Conservation (phyloP, 2,113 vertebrate genomes). For the Macroglossus sobrinus region DNA sequence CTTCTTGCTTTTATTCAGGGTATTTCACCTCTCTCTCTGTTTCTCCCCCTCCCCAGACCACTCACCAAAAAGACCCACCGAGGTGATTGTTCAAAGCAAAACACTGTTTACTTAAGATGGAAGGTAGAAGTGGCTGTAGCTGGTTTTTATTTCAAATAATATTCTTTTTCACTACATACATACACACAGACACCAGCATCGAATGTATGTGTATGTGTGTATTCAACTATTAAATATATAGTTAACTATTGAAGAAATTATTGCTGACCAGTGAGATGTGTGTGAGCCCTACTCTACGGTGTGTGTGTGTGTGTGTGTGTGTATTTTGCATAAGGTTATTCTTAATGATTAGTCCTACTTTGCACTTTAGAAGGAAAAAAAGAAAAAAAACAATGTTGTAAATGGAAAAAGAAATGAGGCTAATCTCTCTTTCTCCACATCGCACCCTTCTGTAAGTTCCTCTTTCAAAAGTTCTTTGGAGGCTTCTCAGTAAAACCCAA, state of each 20-base stretch:
- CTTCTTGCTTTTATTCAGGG: not conserved
- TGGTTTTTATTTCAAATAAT: not conserved
- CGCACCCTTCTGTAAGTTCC: not conserved
- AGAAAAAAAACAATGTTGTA: not conserved
- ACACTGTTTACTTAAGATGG: not conserved
- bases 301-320: not conserved
- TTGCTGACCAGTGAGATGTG: not conserved
- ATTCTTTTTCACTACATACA: not conserved
- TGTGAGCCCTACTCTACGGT: not conserved
- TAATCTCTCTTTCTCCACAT: not conserved
- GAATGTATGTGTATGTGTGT: not conserved
- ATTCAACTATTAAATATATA: not conserved
- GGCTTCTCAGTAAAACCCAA: not conserved
- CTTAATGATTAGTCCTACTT: not conserved
- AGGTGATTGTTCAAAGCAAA: conserved; percentile 1
- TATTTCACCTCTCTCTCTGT: not conserved
- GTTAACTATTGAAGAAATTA: not conserved
- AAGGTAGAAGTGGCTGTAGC: not conserved
- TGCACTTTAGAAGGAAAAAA: not conserved
- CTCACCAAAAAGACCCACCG: not conserved
- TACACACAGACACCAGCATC: not conserved
- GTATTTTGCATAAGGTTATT: not conserved
- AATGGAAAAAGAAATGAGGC: not conserved
- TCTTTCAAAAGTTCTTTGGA: not conserved
- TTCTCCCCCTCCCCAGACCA: not conserved